A percentile compares a stretch with the other conserved stretches of the same genome.
Evolutionary conservation across 2,113 vertebrate genomes (phyloP).

Genomic region (Leiothrix lutea): DNA sequence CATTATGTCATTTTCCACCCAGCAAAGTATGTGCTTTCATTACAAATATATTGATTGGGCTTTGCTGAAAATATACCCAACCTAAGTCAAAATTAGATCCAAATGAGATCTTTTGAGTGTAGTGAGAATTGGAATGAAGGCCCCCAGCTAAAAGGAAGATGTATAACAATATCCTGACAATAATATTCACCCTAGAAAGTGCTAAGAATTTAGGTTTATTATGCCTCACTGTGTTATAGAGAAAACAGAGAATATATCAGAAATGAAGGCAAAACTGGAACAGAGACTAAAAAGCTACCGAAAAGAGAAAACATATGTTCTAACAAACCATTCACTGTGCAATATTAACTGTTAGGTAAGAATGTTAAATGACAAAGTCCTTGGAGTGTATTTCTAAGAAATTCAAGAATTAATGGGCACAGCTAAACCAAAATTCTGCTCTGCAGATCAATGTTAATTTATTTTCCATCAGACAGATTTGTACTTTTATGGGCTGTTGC

Average conservation of each 20-base stretch:
- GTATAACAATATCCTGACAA: slow-evolving; percentile 22
- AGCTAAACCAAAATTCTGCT: neutral
- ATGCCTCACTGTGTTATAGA: neutral
- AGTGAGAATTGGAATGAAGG: neutral
- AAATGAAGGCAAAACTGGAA: neutral
- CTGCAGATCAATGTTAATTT: neutral
- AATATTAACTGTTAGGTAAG: neutral
- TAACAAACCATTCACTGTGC: neutral
- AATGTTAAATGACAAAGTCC: neutral
- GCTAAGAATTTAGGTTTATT: slow-evolving; percentile 22
- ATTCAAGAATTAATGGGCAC: neutral
- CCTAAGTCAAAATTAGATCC: slow-evolving; percentile 16
- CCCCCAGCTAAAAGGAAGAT: neutral
- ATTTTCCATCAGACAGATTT: neutral
- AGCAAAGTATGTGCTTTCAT: neutral
- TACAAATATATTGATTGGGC: neutral
- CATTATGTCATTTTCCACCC: slow-evolving; percentile 31
- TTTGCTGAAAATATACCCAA: neutral
- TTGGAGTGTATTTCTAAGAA: neutral
- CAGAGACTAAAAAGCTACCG: neutral
- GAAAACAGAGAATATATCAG: neutral
- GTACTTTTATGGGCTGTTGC: neutral
- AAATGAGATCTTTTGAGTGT: slow-evolving; percentile 34
- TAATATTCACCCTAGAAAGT: slow-evolving; percentile 3
- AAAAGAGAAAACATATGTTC: neutral